Conservation (phyloP, 2,113 vertebrate species). For the Tachysurus vachellii region DNA sequence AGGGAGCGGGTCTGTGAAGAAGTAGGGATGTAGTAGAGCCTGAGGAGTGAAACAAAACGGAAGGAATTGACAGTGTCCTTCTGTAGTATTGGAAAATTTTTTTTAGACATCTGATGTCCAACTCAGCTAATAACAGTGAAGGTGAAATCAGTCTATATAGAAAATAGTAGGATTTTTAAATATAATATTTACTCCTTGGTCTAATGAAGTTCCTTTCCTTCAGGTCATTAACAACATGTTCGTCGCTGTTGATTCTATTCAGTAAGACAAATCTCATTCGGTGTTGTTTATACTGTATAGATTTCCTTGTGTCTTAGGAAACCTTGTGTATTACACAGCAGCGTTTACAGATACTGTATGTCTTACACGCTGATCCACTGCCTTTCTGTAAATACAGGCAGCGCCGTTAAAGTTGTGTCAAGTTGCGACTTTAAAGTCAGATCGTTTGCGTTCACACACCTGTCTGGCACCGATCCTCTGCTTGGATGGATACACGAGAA, state of each 20-base stretch:
- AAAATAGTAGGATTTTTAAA: neutral
- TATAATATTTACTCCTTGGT: neutral
- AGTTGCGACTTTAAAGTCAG: neutral
- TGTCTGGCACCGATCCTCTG: conserved; percentile 75
- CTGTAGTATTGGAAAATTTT: neutral
- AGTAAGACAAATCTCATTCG: neutral
- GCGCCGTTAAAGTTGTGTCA: neutral
- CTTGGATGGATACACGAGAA: conserved; percentile 82
- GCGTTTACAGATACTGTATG: neutral
- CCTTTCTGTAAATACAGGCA: neutral
- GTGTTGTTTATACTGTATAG: neutral
- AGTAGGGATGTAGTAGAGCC: conserved; percentile 87
- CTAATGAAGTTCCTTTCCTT: neutral
- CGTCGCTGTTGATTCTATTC: neutral
- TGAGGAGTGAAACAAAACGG: conserved; percentile 48
- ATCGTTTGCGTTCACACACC: conserved; percentile 63
- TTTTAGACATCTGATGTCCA: neutral
- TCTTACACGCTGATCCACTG: neutral
- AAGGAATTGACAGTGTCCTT: neutral
- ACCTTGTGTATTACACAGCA: neutral
- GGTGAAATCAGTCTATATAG: neutral
- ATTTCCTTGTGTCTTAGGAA: neutral
- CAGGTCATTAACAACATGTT: neutral
- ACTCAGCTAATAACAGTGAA: neutral
- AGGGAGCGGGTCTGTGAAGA: conserved; percentile 84